Evolutionary conservation across 2,888 invertebrate species (phyloP).

Genomic region (Cheilosia grossa): DNA sequence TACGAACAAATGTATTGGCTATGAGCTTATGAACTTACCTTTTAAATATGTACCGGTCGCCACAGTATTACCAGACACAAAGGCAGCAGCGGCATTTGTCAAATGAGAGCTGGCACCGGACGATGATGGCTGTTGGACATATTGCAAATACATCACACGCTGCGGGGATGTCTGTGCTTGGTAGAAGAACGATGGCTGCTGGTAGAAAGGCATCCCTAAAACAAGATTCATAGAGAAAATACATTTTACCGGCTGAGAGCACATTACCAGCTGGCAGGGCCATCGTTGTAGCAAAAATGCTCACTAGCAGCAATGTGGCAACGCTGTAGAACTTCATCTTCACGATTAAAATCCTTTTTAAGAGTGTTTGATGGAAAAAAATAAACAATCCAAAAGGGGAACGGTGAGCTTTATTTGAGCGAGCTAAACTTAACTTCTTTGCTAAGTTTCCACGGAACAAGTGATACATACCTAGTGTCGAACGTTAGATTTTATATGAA

Average conservation of each 20-base stretch:
- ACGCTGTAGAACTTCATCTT: slow-evolving; percentile 51
- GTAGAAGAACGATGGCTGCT: slow-evolving; percentile 78
- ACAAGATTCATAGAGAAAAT: not conserved
- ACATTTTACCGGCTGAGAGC: not conserved
- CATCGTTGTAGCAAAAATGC: slow-evolving; percentile 52
- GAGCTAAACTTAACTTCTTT: slow-evolving; percentile 83
- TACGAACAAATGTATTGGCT: not conserved
- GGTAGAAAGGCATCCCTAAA: slow-evolving; percentile 77
- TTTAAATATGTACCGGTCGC: slow-evolving; percentile 82
- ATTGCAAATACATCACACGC: slow-evolving; percentile 82
- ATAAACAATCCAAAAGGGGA: slow-evolving; percentile 23
- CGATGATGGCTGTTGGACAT: slow-evolving; percentile 79
- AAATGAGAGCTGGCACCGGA: slow-evolving; percentile 79
- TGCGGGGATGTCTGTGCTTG: slow-evolving; percentile 78
- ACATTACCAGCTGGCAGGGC: slow-evolving; percentile 62
- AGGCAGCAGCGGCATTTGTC: slow-evolving; percentile 78
- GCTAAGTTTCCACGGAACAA: slow-evolving; percentile 83
- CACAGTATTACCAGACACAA: slow-evolving; percentile 82
- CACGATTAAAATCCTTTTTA: slow-evolving; percentile 30
- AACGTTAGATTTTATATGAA: slow-evolving; percentile 82
- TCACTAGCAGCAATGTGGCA: slow-evolving; percentile 47
- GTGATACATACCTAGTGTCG: slow-evolving; percentile 80
- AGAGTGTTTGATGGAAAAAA: not conserved
- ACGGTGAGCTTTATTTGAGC: slow-evolving; percentile 75
- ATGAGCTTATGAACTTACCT: slow-evolving; percentile 77